These are phyloP conservation scores for Drosophila flavopinicola DNA, from an alignment of 2,888 invertebrate genomes.

Conservation along the genomic window DNA sequence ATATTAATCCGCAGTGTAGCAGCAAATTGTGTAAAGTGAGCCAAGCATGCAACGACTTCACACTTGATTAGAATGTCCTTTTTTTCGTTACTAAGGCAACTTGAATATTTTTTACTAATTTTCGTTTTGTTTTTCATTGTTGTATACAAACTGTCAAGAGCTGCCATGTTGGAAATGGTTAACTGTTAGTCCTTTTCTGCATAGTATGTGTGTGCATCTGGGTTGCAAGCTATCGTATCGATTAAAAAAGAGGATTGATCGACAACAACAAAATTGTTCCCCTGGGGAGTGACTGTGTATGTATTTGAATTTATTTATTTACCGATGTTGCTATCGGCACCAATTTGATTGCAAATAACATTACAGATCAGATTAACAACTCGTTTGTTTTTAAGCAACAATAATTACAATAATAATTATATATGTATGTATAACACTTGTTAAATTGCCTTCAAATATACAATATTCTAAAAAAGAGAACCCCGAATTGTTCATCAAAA, in stretches of 20 bases:
- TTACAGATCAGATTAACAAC: constrained; percentile 69
- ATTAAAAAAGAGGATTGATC: no score
- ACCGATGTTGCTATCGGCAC: constrained; percentile 43
- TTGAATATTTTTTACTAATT: constrained; percentile 20
- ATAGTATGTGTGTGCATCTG: background rate
- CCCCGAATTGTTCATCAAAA: constrained; percentile 72
- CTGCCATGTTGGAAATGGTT: constrained; percentile 3
- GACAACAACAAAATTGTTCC: no score
- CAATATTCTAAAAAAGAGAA: constrained; percentile 63
- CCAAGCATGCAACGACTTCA: constrained; percentile 15
- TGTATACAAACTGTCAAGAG: background rate
- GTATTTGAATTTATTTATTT: constrained; percentile 52
- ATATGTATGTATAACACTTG: constrained; percentile 59
- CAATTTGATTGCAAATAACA: constrained; percentile 70
- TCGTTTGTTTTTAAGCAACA: constrained; percentile 62
- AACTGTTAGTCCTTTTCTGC: constrained; percentile 22
- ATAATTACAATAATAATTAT: constrained; percentile 67
- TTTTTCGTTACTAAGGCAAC: constrained; percentile 69
- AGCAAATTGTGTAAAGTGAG: constrained; percentile 1
- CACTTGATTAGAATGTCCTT: constrained; percentile 17
- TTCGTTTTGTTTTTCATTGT: constrained; percentile 12
- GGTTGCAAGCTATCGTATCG: no score
- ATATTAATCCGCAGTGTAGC: constrained; percentile 31
- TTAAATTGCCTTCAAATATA: constrained; percentile 70
- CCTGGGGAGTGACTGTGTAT: no score